Conservation (phyloP, 2,888 invertebrate species). For the Diaperis boleti region DNA sequence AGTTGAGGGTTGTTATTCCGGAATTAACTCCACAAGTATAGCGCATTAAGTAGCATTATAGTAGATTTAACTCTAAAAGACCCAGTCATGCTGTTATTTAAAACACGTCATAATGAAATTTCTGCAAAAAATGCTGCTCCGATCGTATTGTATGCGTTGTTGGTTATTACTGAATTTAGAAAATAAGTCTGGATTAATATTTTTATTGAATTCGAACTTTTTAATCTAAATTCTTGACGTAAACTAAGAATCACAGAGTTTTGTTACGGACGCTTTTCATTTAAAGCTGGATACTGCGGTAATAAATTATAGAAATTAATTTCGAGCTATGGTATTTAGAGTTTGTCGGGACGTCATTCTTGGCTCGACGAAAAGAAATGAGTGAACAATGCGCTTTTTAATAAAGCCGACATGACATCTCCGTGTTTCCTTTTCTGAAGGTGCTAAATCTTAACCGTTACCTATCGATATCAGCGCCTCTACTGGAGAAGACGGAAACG, state of each 20-base stretch:
- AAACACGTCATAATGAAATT: neutral
- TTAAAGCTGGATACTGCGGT: neutral
- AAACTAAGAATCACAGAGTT: neutral
- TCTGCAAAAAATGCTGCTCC: neutral
- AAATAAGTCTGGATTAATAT: conserved; percentile 11
- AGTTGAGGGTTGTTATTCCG: too few species aligned
- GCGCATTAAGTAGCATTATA: too few species aligned
- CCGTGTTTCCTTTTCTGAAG: conserved; percentile 4
- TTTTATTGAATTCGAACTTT: conserved; percentile 26
- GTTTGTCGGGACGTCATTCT: too few species aligned
- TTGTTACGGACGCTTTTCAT: conserved; percentile 9
- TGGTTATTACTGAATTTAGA: conserved; percentile 11
- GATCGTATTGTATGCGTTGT: neutral
- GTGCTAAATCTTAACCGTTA: neutral
- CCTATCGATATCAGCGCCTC: conserved; percentile 10
- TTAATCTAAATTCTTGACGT: conserved; percentile 26
- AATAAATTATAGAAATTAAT: conserved; percentile 1
- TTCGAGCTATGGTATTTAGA: neutral
- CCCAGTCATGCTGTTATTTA: too few species aligned
- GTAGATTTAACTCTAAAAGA: too few species aligned
- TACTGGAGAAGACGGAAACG: conserved; percentile 4
- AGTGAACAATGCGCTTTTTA: neutral
- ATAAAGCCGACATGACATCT: neutral
- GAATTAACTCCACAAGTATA: too few species aligned
- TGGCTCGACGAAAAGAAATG: too few species aligned